phyloP scores from a whole-genome alignment of 2,888 invertebrate species.

The Rugalucina vietnamica region DNA sequence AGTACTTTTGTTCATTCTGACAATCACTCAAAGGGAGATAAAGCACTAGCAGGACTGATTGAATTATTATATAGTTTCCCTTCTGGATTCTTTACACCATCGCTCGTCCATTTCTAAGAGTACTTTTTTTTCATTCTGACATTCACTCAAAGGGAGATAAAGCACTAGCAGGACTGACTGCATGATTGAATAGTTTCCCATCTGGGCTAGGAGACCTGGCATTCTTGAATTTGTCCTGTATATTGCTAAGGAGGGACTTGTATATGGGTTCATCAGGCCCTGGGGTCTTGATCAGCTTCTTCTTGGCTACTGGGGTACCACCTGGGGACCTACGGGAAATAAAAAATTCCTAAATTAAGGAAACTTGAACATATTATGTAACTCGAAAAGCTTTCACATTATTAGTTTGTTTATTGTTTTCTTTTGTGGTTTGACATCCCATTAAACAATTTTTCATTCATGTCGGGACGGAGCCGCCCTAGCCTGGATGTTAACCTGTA shows the following conservation, averaged over 20 bases:
- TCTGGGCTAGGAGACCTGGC: slow-evolving; percentile 75
- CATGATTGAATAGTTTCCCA: slow-evolving; percentile 31
- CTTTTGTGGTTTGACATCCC: neutral
- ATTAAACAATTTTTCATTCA: too few relatives aligned
- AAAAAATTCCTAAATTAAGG: too few relatives aligned
- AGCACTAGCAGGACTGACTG: neutral
- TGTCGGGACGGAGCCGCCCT: too few relatives aligned
- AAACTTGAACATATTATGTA: too few relatives aligned
- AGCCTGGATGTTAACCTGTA: too few relatives aligned
- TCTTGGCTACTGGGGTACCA: slow-evolving; percentile 66
- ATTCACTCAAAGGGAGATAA: slow-evolving; percentile 35
- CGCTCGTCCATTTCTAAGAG: too few relatives aligned
- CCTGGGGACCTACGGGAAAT: slow-evolving; percentile 70
- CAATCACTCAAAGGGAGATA: slow-evolving; percentile 36
- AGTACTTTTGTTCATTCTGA: too few relatives aligned
- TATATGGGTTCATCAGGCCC: slow-evolving; percentile 72
- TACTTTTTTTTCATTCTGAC: too few relatives aligned
- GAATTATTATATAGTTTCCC: slow-evolving; percentile 31
- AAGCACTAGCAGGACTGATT: neutral
- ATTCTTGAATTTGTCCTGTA: slow-evolving; percentile 76
- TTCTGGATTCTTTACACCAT: too few relatives aligned
- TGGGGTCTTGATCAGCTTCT: slow-evolving; percentile 5
- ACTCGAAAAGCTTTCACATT: too few relatives aligned
- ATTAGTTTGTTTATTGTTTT: neutral
- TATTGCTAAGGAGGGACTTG: slow-evolving; percentile 68